These are phyloP conservation scores for Rhopalosiphum padi DNA, from an alignment of 1,140 invertebrate species.

Conservation along the genomic window DNA sequence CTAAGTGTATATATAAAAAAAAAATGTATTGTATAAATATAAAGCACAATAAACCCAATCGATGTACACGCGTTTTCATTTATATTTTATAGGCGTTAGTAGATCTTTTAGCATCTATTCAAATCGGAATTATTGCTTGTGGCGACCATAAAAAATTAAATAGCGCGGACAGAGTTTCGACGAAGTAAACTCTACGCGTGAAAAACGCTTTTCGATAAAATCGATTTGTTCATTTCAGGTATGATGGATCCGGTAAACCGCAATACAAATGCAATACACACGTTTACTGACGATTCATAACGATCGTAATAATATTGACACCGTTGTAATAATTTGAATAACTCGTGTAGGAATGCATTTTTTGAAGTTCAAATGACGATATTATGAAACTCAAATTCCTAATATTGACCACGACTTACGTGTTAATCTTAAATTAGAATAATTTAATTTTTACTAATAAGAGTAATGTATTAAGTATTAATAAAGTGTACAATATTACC, in stretches of 20 bases:
- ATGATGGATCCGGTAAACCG: neutral
- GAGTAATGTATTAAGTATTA: too few relatives aligned
- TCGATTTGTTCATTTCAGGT: neutral
- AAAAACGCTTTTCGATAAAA: neutral
- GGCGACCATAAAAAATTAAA: neutral
- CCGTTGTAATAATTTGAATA: neutral
- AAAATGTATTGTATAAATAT: constrained; percentile 6
- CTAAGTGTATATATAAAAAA: neutral
- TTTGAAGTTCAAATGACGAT: neutral
- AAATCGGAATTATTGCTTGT: neutral
- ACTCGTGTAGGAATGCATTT: neutral
- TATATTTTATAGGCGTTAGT: neutral
- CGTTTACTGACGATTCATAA: neutral
- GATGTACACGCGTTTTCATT: neutral
- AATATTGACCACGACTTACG: neutral
- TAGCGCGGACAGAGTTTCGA: neutral
- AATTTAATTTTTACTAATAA: neutral
- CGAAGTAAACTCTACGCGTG: neutral
- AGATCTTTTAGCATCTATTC: neutral
- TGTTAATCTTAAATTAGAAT: neutral
- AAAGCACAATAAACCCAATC: neutral
- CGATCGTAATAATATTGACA: neutral
- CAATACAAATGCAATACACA: neutral
- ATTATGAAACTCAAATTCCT: neutral
- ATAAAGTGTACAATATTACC: neutral